Evolutionary conservation across 2,113 vertebrate species (phyloP).

Genomic region (Ceuthmochares aereus): DNA sequence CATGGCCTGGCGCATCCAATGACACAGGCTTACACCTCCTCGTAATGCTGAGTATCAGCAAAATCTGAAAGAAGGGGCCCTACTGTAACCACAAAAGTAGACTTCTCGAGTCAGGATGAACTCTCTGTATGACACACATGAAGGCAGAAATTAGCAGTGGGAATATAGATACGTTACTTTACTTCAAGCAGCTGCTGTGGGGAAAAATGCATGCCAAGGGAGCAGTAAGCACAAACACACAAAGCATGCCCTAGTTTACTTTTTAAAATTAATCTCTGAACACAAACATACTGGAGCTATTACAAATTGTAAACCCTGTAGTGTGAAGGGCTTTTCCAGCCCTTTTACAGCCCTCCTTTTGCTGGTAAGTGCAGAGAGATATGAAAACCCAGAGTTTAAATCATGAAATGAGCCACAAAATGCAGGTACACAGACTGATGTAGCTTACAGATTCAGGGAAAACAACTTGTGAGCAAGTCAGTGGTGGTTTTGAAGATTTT

Average conservation of each 20-base stretch:
- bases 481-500: rapidly evolving
- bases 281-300: slow-evolving; percentile 32
- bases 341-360: background rate
- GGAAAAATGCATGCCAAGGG: background rate
- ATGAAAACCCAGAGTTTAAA: background rate
- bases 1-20: background rate
- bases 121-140: background rate
- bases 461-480: background rate
- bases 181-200: background rate
- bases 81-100: background rate
- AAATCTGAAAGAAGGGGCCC: background rate
- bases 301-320: slow-evolving; percentile 8
- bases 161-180: background rate
- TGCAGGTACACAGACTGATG: background rate
- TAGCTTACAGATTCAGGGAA: background rate
- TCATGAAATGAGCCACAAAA: background rate
- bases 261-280: slow-evolving; percentile 35
- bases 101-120: slow-evolving; percentile 9
- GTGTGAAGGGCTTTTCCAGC: background rate
- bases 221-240: slow-evolving; percentile 23
- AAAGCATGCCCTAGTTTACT: background rate
- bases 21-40: background rate
- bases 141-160: background rate
- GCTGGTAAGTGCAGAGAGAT: background rate
- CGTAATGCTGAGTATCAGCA: background rate